Evolutionary conservation across 2,113 vertebrate species (phyloP), one percentile per base, ranked within the genome.

Genomic region (Helogale parvula): DNA sequence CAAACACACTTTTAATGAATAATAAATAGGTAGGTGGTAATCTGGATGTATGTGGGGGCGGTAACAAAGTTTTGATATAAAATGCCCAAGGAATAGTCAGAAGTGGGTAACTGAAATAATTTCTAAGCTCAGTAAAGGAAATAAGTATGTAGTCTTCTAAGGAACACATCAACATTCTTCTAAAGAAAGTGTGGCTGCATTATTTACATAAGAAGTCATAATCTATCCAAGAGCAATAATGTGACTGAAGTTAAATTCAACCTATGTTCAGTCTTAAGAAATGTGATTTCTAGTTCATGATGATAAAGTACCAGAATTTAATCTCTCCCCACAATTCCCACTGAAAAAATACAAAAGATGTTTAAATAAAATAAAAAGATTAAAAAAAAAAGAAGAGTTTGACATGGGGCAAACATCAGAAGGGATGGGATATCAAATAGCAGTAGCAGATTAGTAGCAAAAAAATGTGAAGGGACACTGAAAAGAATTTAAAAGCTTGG

Each of bases 241-340:
- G 66, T 60, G 35, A 80, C 66, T 85, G 60, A 88, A 94, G 17
- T 88, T 72, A 93, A 95, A 91, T 38, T 80, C 45, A 93, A 68
- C 66, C 31, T 79, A 95, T 45, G 54, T 81, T 91, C 93, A 72
- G 11, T 88, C 83, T 94, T 76, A 94, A 96, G 88, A 97, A 81
- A 88, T 33, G 35, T 96, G 31, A 86, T 91, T 96, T 93, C 82
- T 17, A 88, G 60, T 68, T 74, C 54, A 92, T 31, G 5, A 93
- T 66, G 76, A 87, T 16, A 60, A 92, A 91, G 47, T 81, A 89
- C 33, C 25, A 92, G 77, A 31, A 94, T 85, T 80, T 96, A 94
- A 92, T 89, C 47, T 86, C 23, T 92, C 65, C 13, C 27, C 10
- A 68, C 27, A 88, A 86, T 68, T 91, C 45, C 19, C 94, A 95